Evolutionary conservation across 1,140 invertebrate genomes (phyloP).

Genomic region (Galleria mellonella): DNA sequence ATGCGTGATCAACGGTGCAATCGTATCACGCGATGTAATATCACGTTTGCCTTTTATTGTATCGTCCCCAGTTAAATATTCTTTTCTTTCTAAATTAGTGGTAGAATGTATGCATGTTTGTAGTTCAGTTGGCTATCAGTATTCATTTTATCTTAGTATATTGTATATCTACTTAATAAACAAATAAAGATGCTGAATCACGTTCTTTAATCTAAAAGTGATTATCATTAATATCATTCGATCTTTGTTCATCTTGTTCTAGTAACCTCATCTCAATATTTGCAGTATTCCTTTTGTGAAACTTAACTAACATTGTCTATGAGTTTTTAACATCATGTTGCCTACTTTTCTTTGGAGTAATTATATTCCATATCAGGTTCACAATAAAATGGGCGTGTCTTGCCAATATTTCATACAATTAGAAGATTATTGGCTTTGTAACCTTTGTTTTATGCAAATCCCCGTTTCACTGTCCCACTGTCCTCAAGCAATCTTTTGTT

Average conservation of each 20-base stretch:
- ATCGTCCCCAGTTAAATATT: neutral
- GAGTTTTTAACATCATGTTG: slow-evolving; percentile 20
- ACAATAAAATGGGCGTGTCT: slow-evolving; percentile 17
- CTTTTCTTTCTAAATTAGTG: slow-evolving; percentile 9
- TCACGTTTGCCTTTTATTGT: slow-evolving; percentile 6
- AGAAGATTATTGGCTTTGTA: slow-evolving; percentile 17
- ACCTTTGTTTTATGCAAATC: slow-evolving; percentile 25
- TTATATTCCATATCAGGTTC: slow-evolving; percentile 13
- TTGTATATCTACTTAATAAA: neutral
- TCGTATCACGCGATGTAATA: slow-evolving; percentile 38
- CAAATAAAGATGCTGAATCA: slow-evolving; percentile 12
- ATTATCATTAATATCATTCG: slow-evolving; percentile 16
- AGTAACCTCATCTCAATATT: slow-evolving; percentile 29
- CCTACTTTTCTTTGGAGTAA: slow-evolving; percentile 8
- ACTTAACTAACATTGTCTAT: slow-evolving; percentile 19
- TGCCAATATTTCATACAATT: slow-evolving; percentile 13
- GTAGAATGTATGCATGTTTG: neutral
- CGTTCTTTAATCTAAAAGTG: slow-evolving; percentile 2
- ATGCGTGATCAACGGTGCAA: slow-evolving; percentile 38
- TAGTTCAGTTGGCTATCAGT: neutral
- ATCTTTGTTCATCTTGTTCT: slow-evolving; percentile 18
- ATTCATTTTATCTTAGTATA: neutral
- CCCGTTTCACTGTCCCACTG: slow-evolving; percentile 22
- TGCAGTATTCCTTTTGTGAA: slow-evolving; percentile 23
- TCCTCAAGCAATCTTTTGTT: slow-evolving; percentile 16